Evolutionary conservation across 1,140 invertebrate species (phyloP).

Genomic region (Nebria ingens): DNA sequence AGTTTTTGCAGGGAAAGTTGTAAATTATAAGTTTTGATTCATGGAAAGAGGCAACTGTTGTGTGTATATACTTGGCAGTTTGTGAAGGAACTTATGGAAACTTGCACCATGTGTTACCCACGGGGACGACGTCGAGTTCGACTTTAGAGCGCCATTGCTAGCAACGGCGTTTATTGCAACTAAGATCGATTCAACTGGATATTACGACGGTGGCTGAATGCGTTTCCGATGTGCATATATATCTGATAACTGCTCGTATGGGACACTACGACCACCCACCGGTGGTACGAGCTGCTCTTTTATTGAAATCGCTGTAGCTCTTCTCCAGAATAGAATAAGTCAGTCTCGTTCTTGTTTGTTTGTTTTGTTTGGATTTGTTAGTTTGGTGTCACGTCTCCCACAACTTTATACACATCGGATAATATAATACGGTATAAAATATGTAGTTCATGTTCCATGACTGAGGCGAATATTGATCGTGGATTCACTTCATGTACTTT

Average conservation of each 20-base stretch:
- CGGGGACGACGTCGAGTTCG: not conserved
- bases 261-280: too few relatives aligned
- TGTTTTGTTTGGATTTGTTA: too few relatives aligned
- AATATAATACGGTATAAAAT: too few relatives aligned
- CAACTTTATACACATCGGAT: too few relatives aligned
- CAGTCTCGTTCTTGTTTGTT: too few relatives aligned
- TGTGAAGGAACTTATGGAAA: not conserved
- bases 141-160: not conserved
- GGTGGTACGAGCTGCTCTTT: not conserved
- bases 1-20: not conserved
- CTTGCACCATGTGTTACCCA: slow-evolving; percentile 4
- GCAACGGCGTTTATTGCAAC: not conserved
- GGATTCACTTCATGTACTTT: too few relatives aligned
- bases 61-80: not conserved
- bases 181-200: not conserved
- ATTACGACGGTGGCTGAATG: not conserved
- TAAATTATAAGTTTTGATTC: slow-evolving; percentile 8
- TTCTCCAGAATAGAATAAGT: too few relatives aligned
- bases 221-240: not conserved
- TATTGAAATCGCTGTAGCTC: too few relatives aligned
- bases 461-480: too few relatives aligned
- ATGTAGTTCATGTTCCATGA: too few relatives aligned
- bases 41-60: not conserved
- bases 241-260: not conserved
- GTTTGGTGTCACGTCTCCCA: too few relatives aligned